phyloP scores from a whole-genome alignment of 2,113 vertebrate species.

The Microcebus griseorufus region DNA sequence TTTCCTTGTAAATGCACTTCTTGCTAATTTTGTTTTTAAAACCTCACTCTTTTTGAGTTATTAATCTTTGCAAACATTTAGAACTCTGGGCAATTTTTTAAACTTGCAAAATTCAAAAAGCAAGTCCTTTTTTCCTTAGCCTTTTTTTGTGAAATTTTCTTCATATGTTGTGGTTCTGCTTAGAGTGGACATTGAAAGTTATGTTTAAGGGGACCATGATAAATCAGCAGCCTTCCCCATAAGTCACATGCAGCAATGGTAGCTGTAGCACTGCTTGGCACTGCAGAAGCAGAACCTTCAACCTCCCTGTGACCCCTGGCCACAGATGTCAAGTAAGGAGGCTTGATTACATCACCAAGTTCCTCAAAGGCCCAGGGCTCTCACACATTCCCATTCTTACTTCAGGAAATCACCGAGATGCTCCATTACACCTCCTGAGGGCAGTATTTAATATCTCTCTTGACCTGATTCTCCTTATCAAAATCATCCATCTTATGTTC shows the following conservation, averaged over 20 bases:
- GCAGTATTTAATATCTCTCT: background rate
- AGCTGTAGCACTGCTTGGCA: accelerated
- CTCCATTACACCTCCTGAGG: constrained; percentile 1
- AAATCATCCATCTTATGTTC: background rate
- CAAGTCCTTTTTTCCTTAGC: background rate
- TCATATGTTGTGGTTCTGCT: background rate
- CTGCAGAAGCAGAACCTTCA: background rate
- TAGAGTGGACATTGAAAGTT: background rate
- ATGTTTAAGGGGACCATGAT: background rate
- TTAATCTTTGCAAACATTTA: constrained; percentile 17
- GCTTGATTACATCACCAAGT: background rate
- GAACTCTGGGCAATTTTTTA: background rate
- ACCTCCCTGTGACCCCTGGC: background rate
- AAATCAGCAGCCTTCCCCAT: background rate
- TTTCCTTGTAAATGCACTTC: background rate
- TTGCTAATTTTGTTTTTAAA: constrained; percentile 26
- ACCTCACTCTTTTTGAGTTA: background rate
- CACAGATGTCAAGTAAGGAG: background rate
- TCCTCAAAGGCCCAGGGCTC: background rate
- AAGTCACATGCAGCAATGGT: background rate
- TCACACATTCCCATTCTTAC: too few species aligned
- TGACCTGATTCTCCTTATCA: background rate
- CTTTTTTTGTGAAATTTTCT: background rate
- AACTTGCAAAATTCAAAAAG: background rate
- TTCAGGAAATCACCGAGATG: background rate